These are phyloP conservation scores for Drosophila mimica DNA, from an alignment of 2,888 invertebrate species.

Conservation along the genomic window DNA sequence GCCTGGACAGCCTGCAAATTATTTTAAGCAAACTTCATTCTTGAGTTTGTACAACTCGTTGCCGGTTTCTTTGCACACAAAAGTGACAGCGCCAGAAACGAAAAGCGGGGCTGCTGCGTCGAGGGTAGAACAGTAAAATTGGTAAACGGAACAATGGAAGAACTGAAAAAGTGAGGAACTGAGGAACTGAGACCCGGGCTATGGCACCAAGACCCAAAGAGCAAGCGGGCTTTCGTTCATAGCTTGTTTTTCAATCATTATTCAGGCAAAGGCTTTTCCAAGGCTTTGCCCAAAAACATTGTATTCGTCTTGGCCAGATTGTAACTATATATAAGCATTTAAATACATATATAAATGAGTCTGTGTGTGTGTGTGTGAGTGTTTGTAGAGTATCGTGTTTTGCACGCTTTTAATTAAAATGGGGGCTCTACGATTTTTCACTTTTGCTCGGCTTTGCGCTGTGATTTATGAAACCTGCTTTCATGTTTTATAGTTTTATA, in stretches of 20 bases:
- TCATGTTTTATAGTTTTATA: constrained; percentile 73
- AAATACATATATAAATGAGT: constrained; percentile 14
- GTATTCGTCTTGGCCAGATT: constrained; percentile 60
- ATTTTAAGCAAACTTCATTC: constrained; percentile 78
- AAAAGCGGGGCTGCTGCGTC: background rate
- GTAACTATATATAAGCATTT: constrained; percentile 24
- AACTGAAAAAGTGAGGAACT: background rate
- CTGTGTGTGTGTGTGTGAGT: constrained; percentile 34
- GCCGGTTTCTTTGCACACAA: constrained; percentile 33
- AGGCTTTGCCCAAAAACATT: constrained; percentile 73
- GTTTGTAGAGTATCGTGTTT: constrained; percentile 73
- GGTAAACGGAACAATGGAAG: background rate
- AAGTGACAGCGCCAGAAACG: constrained; percentile 14
- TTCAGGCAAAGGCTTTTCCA: constrained; percentile 76
- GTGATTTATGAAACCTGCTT: constrained; percentile 80
- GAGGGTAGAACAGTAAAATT: background rate
- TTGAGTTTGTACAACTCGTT: constrained; percentile 78
- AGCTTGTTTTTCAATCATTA: constrained; percentile 82
- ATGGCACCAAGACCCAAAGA: constrained; percentile 11
- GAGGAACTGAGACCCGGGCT: constrained; percentile 11
- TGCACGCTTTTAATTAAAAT: constrained; percentile 81
- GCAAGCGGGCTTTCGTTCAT: constrained; percentile 41
- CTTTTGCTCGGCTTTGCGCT: constrained; percentile 73
- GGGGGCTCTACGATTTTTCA: constrained; percentile 77
- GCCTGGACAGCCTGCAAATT: constrained; percentile 77